These are phyloP conservation scores for Sebastolobus altivelis DNA, from an alignment of 2,797 vertebrate species.

Conservation along the genomic window DNA sequence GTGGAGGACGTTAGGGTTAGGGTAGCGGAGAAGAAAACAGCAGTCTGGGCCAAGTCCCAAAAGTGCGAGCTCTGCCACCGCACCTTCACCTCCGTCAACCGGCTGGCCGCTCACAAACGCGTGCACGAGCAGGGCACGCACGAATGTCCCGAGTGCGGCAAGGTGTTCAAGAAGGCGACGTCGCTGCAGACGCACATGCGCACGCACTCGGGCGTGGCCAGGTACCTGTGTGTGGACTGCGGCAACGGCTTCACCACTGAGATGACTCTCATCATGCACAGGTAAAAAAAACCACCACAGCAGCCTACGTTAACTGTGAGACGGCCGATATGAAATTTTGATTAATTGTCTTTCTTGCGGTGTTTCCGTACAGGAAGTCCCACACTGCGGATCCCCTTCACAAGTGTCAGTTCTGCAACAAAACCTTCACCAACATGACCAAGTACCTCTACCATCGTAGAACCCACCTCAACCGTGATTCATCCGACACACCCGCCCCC, in stretches of 20 bases:
- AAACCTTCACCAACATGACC: conserved; percentile 95
- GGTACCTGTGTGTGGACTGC: conserved; percentile 93
- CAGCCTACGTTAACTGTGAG: not conserved
- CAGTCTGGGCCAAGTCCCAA: conserved; percentile 63
- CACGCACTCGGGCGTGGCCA: conserved; percentile 90
- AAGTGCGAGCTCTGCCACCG: conserved; percentile 87
- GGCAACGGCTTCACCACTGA: conserved; percentile 92
- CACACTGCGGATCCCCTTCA: conserved; percentile 92
- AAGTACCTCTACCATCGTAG: conserved; percentile 95
- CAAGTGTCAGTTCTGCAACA: conserved; percentile 91
- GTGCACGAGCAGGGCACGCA: conserved; percentile 91
- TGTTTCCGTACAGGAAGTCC: conserved; percentile 82
- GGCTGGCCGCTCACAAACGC: conserved; percentile 89
- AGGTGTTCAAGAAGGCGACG: conserved; percentile 91
- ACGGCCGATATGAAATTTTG: not conserved
- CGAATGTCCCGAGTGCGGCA: conserved; percentile 90
- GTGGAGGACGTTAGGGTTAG: conserved; percentile 61
- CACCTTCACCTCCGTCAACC: conserved; percentile 89
- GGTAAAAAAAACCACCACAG: conserved; percentile 64
- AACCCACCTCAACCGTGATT: conserved; percentile 80
- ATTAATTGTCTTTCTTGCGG: not conserved
- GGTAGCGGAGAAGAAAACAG: conserved; percentile 45
- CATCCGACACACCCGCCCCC: conserved; percentile 33
- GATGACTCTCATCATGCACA: conserved; percentile 92
- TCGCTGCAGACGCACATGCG: conserved; percentile 93